Evolutionary conservation across 1,140 invertebrate species (phyloP).

Genomic region (Brachionus koreanus): DNA sequence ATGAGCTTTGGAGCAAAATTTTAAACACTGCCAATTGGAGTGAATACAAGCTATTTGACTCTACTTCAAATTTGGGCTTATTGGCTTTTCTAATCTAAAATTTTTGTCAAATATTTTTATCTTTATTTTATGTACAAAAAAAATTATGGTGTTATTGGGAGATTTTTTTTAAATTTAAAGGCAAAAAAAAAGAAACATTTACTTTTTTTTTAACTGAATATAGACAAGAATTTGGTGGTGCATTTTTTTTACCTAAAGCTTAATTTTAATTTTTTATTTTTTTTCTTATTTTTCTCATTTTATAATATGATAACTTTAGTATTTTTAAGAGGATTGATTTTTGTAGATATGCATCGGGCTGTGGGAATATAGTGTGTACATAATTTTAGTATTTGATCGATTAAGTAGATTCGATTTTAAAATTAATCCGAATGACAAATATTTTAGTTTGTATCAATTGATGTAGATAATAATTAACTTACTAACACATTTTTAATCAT

Average conservation of each 20-base stretch:
- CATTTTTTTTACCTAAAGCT: background rate
- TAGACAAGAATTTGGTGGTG: conserved; percentile 2
- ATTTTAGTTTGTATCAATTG: conserved; percentile 12
- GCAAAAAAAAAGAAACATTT: background rate
- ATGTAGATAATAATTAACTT: background rate
- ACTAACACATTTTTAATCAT: background rate
- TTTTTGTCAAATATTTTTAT: background rate
- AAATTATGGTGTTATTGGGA: background rate
- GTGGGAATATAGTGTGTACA: background rate
- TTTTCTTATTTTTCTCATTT: background rate
- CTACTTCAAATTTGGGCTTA: background rate
- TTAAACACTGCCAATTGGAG: conserved; percentile 16
- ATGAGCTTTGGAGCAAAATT: conserved; percentile 32
- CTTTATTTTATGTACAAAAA: background rate
- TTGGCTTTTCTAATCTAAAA: background rate
- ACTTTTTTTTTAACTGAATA: background rate
- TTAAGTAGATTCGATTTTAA: background rate
- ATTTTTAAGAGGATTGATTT: background rate
- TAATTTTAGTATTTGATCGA: background rate
- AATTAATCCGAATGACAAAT: conserved; percentile 30
- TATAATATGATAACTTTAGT: background rate
- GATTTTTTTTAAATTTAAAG: background rate
- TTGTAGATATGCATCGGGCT: background rate
- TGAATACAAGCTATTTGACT: conserved; percentile 37
- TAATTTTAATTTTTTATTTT: background rate